Conservation (phyloP, 2,797 vertebrate species). For the Threskiornis aethiopicus region DNA sequence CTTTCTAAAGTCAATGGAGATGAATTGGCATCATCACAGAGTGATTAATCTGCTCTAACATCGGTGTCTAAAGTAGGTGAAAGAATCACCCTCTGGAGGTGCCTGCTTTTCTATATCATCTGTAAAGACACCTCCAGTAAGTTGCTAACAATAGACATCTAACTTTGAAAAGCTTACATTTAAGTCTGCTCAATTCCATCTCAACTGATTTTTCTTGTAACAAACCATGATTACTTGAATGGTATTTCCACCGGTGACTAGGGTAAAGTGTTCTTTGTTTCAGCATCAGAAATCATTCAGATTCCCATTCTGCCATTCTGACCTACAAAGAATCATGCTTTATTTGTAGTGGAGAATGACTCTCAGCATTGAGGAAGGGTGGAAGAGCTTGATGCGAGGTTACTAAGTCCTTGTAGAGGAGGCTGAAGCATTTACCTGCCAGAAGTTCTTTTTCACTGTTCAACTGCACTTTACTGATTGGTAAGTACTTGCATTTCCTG, state of each 20-base stretch:
- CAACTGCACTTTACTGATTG: conserved; percentile 27
- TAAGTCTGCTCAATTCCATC: not conserved
- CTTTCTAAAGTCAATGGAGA: not conserved
- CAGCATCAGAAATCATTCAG: not conserved
- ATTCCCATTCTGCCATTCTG: not conserved
- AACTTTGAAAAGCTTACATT: conserved; percentile 33
- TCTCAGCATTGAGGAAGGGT: not conserved
- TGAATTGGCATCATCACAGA: not conserved
- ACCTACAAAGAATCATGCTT: not conserved
- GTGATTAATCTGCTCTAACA: not conserved
- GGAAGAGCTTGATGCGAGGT: not conserved
- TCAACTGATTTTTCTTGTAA: conserved; percentile 18
- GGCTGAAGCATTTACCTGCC: not conserved
- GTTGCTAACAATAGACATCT: not conserved
- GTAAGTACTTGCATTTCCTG: conserved; percentile 26
- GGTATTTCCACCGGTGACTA: not conserved
- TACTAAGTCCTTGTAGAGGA: not conserved
- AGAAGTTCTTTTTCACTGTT: conserved; percentile 10
- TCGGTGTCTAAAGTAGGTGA: not conserved
- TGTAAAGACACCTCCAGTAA: not conserved
- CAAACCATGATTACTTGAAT: not conserved
- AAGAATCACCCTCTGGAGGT: conserved; percentile 10
- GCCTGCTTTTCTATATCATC: not conserved
- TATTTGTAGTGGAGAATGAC: not conserved
- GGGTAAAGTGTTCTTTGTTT: conserved; percentile 11